Base-by-base conservation (phyloP, 1,140 invertebrate species). In the Episyrphus balteatus region DNA sequence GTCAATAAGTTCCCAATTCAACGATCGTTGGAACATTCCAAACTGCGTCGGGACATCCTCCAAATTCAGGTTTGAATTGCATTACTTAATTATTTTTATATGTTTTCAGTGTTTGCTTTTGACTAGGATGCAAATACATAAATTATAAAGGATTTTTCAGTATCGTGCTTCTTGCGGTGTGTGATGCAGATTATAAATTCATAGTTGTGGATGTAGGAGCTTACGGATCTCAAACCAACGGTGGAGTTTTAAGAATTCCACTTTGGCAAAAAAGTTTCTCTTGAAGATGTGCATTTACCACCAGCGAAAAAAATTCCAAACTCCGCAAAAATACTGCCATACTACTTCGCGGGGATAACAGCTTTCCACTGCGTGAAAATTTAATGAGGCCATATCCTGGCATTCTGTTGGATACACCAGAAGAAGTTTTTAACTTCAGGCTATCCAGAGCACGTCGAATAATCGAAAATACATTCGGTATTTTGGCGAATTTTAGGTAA, bases 361-460 rank as follows among this genome's bases (percentile, higher is more conserved):
- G 68, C 31, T 75, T 74, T 57, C 53, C 65, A 36, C 54, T 73
- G 26, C 55, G 48, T 32, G 14, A 37, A 44, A 61, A 65, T 46
- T 46, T 75, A 34, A 70, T 75, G 69, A 56, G 62, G 44, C 70
- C 72, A 40, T 74, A 65, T 54, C 60, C 66, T 36, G 50, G 58
- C n/a, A 26, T 26, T 26, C 6, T 15, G 5, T 18, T 42, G 13
- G 15, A 21, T 13, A 42, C 2, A 13, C 12, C 5, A 8, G 55
- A 73, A 51, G 51, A 52, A 44, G 60, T 71, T 19, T 75, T 66
- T 55, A 74, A 76, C 48, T 75, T 73, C 48, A 49, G 68, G 44
- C 45, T 70, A 30, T 65, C 55, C 26, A 52, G 59, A 48, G 64
- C 66, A 18, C 51, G 66, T 51, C 39, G 61, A 42, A 53, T 55